Conservation (phyloP, 1,140 invertebrate genomes). For the Marisa cornuarietis region DNA sequence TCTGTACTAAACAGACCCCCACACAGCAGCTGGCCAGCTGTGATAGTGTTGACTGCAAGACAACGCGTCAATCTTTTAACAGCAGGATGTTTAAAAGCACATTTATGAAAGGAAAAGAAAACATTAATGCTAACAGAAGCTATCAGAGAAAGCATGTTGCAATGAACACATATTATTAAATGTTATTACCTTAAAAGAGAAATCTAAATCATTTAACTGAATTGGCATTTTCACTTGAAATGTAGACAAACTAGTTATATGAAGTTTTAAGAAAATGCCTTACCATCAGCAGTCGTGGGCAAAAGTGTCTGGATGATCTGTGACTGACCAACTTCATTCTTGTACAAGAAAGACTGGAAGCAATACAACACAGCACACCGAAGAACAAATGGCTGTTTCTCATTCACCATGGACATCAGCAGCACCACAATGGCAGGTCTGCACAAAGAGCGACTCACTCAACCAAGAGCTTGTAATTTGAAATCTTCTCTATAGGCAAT, state of each 20-base stretch:
- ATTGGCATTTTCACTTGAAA: too few relatives aligned
- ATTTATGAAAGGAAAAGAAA: constrained; percentile 1
- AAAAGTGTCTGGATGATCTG: constrained; percentile 91
- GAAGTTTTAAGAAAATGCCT: constrained; percentile 13
- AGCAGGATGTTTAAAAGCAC: not conserved
- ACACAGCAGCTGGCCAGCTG: constrained; percentile 90
- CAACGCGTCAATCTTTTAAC: constrained; percentile 4
- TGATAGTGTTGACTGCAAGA: constrained; percentile 64
- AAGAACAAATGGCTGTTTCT: constrained; percentile 92
- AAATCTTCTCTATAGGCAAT: not conserved
- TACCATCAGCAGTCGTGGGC: constrained; percentile 82
- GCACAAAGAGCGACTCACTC: constrained; percentile 36
- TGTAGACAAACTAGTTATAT: too few relatives aligned
- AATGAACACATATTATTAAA: not conserved
- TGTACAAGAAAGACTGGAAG: constrained; percentile 95
- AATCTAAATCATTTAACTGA: too few relatives aligned
- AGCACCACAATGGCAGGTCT: constrained; percentile 92
- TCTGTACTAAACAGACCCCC: constrained; percentile 92
- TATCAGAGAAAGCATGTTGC: not conserved
- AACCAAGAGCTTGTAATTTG: constrained; percentile 9
- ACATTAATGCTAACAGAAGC: constrained; percentile 1
- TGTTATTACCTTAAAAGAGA: too few relatives aligned
- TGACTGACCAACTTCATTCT: constrained; percentile 77
- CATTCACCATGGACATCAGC: constrained; percentile 98
- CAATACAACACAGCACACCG: constrained; percentile 96